Base-by-base conservation (phyloP, 2,113 vertebrate genomes). In the Cynopterus brachyotis region DNA sequence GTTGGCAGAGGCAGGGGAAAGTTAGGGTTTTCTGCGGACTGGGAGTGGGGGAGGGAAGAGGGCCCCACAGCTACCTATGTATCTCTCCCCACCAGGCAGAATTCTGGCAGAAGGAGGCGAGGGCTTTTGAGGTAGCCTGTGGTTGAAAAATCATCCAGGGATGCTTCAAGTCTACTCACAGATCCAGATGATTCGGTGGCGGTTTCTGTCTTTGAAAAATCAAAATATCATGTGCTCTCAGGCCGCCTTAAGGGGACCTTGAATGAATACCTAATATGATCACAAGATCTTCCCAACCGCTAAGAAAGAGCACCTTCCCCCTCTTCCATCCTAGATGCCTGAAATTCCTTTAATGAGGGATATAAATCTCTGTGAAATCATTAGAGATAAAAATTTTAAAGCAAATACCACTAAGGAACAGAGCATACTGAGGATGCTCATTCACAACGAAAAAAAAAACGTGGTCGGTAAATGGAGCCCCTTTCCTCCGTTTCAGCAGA, bases 1-100 rank as follows among this genome's bases (percentile, higher is more conserved):
- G 80, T 62, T 95, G 94, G 90, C 97, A 92, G 88, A 88, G 32
- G 37, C n/a, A 22, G 35, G 45, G 62, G 80, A 73, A 94, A 87
- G 30, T 91, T 59, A 59, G 69, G 87, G 66, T 66, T 73, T 93
- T 57, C 10, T 67, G 92, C 75, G 30, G 40, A 55, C 42, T 26
- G 22, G 42, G 64, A 82, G 84, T 47, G 9, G 13, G 45, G 1
- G 15, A 16, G 24, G 37, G 26, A 22, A 45, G 79, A 60, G 20
- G 70, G 7, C 15, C 2, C 28, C 57, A 10, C 5, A 5, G 26
- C 59, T n/a, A 20, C 53, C 59, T 60, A 22, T 17, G 10, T 53
- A 47, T 85, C 53, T 88, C 73, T 80, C 50, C 53, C 24, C 11
- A 62, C 40, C 32, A 81, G 79, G 66, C 40, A 66, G 93, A 84